phyloP scores from a whole-genome alignment of 1,140 invertebrate genomes.

The Trichonephila inaurata region DNA sequence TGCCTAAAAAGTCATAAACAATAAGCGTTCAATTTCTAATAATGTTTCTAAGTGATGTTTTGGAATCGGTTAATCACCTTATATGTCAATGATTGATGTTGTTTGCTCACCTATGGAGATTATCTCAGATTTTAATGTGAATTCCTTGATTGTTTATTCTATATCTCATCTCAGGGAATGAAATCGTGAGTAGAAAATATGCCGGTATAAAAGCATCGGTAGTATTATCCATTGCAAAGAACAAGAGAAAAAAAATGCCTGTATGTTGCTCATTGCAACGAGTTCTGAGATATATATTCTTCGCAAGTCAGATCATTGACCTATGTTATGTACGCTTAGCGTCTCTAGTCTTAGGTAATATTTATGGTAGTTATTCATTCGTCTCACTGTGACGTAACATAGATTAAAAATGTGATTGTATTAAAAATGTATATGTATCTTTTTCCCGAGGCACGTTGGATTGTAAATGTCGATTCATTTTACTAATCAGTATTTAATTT shows the following conservation, averaged over 20 bases:
- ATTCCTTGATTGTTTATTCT: not conserved
- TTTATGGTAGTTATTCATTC: slow-evolving; percentile 7
- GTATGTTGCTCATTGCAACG: not conserved
- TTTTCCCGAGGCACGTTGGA: too few relatives aligned
- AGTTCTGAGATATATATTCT: not conserved
- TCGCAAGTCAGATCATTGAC: not conserved
- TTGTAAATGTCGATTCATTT: too few relatives aligned
- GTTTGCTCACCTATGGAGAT: not conserved
- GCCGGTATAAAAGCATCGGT: not conserved
- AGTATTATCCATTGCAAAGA: not conserved
- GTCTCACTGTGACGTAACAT: not conserved
- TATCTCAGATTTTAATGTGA: not conserved
- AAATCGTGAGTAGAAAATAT: not conserved
- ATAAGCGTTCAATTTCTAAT: not conserved
- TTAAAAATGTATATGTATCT: not conserved
- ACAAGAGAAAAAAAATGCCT: not conserved
- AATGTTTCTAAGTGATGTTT: not conserved
- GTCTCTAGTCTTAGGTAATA: not conserved
- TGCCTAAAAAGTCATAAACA: not conserved
- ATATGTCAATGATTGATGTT: not conserved
- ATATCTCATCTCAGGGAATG: not conserved
- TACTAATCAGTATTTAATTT: too few relatives aligned
- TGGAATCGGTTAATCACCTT: slow-evolving; percentile 11
- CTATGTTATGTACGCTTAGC: not conserved
- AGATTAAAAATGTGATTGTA: not conserved